A percentile compares a stretch with the other conserved stretches of the same genome.
Conservation (phyloP, 2,888 invertebrate species). For the Stratiomys singularior region DNA sequence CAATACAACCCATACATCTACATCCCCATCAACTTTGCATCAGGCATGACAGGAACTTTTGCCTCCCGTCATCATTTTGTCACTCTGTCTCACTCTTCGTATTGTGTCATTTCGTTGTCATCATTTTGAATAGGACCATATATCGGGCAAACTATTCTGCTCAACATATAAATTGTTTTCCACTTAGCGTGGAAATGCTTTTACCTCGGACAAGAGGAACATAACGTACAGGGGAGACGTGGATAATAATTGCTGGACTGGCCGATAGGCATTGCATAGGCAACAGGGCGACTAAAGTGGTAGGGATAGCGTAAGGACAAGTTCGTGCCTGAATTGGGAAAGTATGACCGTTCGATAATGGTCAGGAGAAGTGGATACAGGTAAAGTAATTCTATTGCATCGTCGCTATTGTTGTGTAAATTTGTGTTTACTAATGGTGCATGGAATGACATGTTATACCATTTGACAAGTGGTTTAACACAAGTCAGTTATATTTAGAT, state of each 20-base stretch:
- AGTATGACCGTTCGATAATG: conserved; percentile 4
- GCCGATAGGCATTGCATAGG: not conserved
- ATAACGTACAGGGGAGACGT: conserved; percentile 48
- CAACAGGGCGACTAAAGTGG: not conserved
- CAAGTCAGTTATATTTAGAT: conserved; percentile 7
- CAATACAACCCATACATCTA: conserved; percentile 18
- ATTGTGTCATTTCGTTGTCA: too few species aligned
- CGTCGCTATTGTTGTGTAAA: conserved; percentile 46
- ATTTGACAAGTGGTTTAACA: not conserved
- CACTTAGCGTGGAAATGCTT: conserved; percentile 57
- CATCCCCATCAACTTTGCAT: conserved; percentile 50
- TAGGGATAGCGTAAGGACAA: not conserved
- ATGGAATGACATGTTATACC: conserved; percentile 51
- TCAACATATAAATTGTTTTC: conserved; percentile 56
- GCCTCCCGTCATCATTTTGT: too few species aligned
- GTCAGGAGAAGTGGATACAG: not conserved
- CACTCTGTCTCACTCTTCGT: not conserved
- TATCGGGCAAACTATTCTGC: conserved; percentile 37
- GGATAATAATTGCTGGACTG: conserved; percentile 1
- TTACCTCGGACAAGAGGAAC: conserved; percentile 54
- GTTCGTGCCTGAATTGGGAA: not conserved
- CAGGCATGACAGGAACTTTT: too few species aligned
- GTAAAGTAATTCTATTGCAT: not conserved
- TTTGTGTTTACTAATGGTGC: conserved; percentile 55
- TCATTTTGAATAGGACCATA: conserved; percentile 51